Evolutionary conservation across 1,140 invertebrate species (phyloP).

Genomic region (Papilio polytes): DNA sequence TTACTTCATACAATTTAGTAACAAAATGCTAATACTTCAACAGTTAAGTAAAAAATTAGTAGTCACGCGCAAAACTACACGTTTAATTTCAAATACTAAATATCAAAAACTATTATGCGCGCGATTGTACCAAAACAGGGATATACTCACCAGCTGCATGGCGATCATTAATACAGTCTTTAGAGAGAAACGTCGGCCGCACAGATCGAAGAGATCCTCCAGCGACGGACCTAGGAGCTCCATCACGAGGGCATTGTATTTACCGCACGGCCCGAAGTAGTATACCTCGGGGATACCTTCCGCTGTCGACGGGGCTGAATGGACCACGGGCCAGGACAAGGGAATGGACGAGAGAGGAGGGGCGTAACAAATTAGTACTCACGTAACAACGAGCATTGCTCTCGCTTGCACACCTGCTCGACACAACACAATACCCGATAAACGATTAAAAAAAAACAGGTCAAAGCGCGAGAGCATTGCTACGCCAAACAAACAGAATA

Average conservation of each 20-base stretch:
- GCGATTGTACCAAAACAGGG: neutral
- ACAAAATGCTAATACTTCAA: neutral
- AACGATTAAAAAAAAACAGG: conserved; percentile 38
- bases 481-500: conserved; percentile 43
- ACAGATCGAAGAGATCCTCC: conserved; percentile 99
- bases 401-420: conserved; percentile 67
- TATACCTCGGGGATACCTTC: conserved; percentile 99
- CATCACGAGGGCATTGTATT: conserved; percentile 99
- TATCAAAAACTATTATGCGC: neutral
- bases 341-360: conserved; percentile 51
- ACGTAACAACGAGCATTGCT: conserved; percentile 70
- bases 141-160: conserved; percentile 95
- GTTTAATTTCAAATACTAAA: neutral
- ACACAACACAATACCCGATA: conserved; percentile 74
- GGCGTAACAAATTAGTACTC: conserved; percentile 67
- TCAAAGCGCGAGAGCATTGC: conserved; percentile 71
- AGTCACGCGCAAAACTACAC: neutral
- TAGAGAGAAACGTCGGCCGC: conserved; percentile 98
- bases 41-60: neutral
- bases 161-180: conserved; percentile 99
- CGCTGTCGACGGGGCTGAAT: conserved; percentile 84
- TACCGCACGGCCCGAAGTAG: conserved; percentile 99
- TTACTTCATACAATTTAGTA: conserved; percentile 1
- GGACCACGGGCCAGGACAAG: conserved; percentile 49
- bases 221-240: conserved; percentile 99